Evolutionary conservation across 2,888 invertebrate species (phyloP).

Genomic region (Tenthredo notha): DNA sequence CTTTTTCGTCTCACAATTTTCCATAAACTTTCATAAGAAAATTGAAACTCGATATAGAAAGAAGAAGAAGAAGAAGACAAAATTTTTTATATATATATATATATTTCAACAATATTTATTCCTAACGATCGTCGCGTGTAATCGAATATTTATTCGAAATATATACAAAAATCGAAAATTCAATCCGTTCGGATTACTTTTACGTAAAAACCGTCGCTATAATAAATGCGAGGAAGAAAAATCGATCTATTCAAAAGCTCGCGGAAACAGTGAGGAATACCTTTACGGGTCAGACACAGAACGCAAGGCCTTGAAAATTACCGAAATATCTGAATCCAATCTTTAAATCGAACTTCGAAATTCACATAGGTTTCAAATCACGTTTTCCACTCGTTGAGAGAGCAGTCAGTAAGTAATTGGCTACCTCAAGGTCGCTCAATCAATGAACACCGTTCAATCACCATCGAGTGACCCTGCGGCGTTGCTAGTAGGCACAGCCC

Average conservation of each 20-base stretch:
- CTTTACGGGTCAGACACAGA: not conserved
- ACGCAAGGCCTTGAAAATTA: not conserved
- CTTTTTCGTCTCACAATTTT: constrained; percentile 7
- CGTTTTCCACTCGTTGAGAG: not conserved
- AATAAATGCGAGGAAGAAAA: not conserved
- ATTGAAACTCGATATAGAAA: constrained; percentile 7
- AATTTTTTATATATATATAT: too few relatives aligned
- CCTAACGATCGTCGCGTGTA: not conserved
- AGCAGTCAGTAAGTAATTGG: constrained; percentile 41
- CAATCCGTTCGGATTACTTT: not conserved
- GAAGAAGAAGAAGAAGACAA: too few relatives aligned
- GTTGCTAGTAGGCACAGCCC: constrained; percentile 21
- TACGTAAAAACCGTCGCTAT: not conserved
- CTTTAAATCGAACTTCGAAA: not conserved
- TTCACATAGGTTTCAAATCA: constrained; percentile 10
- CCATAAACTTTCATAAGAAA: not conserved
- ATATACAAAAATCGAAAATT: not conserved
- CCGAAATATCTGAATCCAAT: not conserved
- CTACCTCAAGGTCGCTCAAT: constrained; percentile 48
- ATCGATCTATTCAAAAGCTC: not conserved
- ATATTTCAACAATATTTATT: not conserved
- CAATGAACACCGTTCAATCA: constrained; percentile 44
- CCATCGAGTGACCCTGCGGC: constrained; percentile 29
- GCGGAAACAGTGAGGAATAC: not conserved
- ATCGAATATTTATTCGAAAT: not conserved